These are phyloP conservation scores for Cephonodes hylas DNA, from an alignment of 2,888 invertebrate genomes.

Conservation along the genomic window DNA sequence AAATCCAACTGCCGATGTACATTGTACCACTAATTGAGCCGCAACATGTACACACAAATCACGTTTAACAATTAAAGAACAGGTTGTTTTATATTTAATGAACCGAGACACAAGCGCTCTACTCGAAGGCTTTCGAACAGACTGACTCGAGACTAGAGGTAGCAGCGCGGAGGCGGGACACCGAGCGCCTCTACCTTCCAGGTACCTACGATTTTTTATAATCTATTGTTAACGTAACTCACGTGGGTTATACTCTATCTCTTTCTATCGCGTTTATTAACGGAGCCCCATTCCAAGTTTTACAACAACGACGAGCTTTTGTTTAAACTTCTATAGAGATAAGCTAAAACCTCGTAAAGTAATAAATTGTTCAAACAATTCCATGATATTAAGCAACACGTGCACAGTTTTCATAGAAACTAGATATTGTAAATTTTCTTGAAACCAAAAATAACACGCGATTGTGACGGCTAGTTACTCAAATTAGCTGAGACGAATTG, in stretches of 20 bases:
- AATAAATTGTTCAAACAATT: slow-evolving; percentile 45
- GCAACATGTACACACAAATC: slow-evolving; percentile 36
- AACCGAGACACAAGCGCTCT: slow-evolving; percentile 4
- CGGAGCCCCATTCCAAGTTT: slow-evolving; percentile 31
- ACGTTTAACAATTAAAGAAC: slow-evolving; percentile 33
- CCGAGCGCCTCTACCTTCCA: slow-evolving; percentile 63
- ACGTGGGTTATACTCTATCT: slow-evolving; percentile 64
- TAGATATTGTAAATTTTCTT: neutral
- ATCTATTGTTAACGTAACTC: slow-evolving; percentile 75
- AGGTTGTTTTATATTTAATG: slow-evolving; percentile 22
- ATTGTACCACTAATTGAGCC: slow-evolving; percentile 42
- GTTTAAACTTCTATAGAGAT: slow-evolving; percentile 69
- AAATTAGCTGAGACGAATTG: neutral
- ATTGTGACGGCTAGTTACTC: slow-evolving; percentile 1
- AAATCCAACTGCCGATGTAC: slow-evolving; percentile 45
- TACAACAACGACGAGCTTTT: slow-evolving; percentile 49
- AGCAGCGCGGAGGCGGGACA: slow-evolving; percentile 56
- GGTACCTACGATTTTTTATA: slow-evolving; percentile 71
- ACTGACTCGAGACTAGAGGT: slow-evolving; percentile 51
- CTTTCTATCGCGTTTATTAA: slow-evolving; percentile 41
- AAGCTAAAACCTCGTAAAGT: slow-evolving; percentile 45
- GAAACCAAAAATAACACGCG: slow-evolving; percentile 14
- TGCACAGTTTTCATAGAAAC: slow-evolving; percentile 25
- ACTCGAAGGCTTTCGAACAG: slow-evolving; percentile 56
- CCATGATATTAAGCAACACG: slow-evolving; percentile 41